Percentiles rank a stretch among this genome's conserved stretches.
Conservation (phyloP, 2,888 invertebrate genomes). For the Drosophila greeni region DNA sequence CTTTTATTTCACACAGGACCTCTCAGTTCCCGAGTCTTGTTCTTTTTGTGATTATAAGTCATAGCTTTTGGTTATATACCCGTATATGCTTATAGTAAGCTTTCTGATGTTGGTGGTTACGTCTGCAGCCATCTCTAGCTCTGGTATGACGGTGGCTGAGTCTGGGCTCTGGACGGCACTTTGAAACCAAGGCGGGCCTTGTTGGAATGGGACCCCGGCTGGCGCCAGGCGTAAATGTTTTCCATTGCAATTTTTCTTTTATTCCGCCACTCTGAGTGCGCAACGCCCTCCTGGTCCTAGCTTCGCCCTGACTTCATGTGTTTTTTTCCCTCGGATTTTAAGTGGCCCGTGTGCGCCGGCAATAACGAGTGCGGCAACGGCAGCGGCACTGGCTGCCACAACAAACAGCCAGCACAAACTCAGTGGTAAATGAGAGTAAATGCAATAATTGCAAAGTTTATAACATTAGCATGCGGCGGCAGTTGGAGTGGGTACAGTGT, state of each 20-base stretch:
- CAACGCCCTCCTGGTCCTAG: conserved; percentile 8
- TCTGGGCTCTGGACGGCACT: conserved; percentile 11
- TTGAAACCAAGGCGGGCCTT: conserved; percentile 3
- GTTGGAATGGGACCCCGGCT: conserved; percentile 42
- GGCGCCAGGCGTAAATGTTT: conserved; percentile 72
- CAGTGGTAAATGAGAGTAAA: conserved; percentile 72
- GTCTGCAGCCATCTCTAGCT: conserved; percentile 15
- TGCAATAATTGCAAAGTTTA: conserved; percentile 75
- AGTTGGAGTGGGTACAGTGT: background rate
- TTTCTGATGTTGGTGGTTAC: background rate
- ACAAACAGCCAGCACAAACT: conserved; percentile 33
- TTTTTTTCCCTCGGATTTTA: conserved; percentile 53
- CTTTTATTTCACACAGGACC: too few relatives aligned
- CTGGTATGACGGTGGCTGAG: background rate
- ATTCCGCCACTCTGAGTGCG: conserved; percentile 21
- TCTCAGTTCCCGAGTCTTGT: too few relatives aligned
- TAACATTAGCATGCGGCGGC: conserved; percentile 56
- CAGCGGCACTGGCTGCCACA: conserved; percentile 27
- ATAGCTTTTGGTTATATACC: too few relatives aligned
- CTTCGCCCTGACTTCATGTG: conserved; percentile 15
- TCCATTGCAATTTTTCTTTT: conserved; percentile 59
- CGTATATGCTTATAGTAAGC: too few relatives aligned
- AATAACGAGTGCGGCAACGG: conserved; percentile 45
- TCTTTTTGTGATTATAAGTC: too few relatives aligned
- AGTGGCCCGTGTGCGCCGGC: conserved; percentile 68